Evolutionary conservation across 2,888 invertebrate genomes (phyloP).

Genomic region (Limenitis camilla): DNA sequence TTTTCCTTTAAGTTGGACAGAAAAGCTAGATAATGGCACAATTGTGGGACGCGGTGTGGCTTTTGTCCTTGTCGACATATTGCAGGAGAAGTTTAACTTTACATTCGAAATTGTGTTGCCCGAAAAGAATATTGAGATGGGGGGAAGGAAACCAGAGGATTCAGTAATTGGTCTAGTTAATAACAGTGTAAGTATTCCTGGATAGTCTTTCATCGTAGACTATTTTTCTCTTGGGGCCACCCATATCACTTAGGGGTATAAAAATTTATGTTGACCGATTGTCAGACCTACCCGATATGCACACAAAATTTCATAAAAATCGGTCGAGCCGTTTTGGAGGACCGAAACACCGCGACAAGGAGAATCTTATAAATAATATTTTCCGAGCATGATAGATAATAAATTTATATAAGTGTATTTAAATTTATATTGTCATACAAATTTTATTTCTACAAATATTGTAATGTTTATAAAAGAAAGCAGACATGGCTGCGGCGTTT

Average conservation of each 20-base stretch:
- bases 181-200: conserved; percentile 62
- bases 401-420: too few relatives aligned
- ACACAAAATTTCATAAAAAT: too few relatives aligned
- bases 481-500: conserved; percentile 86
- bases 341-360: too few relatives aligned
- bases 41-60: conserved; percentile 80
- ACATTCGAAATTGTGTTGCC: conserved; percentile 81
- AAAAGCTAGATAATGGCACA: conserved; percentile 65
- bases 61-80: conserved; percentile 80
- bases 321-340: too few relatives aligned
- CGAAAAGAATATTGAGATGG: conserved; percentile 73
- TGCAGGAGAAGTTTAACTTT: conserved; percentile 81
- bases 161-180: conserved; percentile 80
- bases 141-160: conserved; percentile 70
- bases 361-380: too few relatives aligned
- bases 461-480: conserved; percentile 66
- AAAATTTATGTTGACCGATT: too few relatives aligned
- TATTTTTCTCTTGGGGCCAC: too few relatives aligned
- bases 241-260: too few relatives aligned
- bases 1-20: conserved; percentile 76
- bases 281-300: too few relatives aligned
- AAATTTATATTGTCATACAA: too few relatives aligned
- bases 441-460: too few relatives aligned
- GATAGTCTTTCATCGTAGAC: neutral
- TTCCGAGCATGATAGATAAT: too few relatives aligned